A percentile compares a stretch with the other conserved stretches of the same genome.
Conservation (phyloP, 2,797 vertebrate species). For the Odontamblyopus lacepedii region DNA sequence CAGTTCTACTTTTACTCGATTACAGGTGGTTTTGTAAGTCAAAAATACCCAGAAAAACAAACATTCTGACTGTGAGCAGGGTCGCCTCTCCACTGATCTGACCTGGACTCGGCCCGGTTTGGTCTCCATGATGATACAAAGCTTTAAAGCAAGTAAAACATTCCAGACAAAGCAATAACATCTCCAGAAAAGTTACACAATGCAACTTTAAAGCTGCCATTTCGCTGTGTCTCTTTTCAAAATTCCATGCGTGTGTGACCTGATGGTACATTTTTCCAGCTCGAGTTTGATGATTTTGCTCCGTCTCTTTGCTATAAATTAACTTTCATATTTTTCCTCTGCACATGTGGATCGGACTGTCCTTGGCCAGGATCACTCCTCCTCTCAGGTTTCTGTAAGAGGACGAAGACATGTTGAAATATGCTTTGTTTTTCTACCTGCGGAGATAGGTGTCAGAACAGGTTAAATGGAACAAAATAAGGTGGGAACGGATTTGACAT, state of each 20-base stretch:
- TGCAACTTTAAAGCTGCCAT: not conserved
- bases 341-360: constrained; percentile 14
- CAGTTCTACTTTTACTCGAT: too few species aligned
- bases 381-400: constrained; percentile 18
- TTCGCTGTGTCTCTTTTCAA: not conserved
- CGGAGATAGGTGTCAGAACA: not conserved
- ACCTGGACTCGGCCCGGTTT: too few species aligned
- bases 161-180: too few species aligned
- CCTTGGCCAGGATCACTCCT: constrained; percentile 26
- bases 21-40: too few species aligned
- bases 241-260: constrained; percentile 2
- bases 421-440: not conserved
- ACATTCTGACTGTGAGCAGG: too few species aligned
- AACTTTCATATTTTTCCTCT: constrained; percentile 3
- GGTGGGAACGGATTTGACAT: not conserved
- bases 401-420: constrained; percentile 2
- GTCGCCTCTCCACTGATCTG: too few species aligned
- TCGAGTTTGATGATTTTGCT: constrained; percentile 8
- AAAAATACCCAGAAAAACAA: too few species aligned
- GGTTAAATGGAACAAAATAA: not conserved
- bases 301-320: constrained; percentile 7
- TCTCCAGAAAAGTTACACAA: too few species aligned
- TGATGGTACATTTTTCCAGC: constrained; percentile 25
- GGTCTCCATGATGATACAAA: too few species aligned
- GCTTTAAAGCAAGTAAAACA: too few species aligned